phyloP scores from a whole-genome alignment of 1,140 invertebrate species.

The Nautilus pompilius region DNA sequence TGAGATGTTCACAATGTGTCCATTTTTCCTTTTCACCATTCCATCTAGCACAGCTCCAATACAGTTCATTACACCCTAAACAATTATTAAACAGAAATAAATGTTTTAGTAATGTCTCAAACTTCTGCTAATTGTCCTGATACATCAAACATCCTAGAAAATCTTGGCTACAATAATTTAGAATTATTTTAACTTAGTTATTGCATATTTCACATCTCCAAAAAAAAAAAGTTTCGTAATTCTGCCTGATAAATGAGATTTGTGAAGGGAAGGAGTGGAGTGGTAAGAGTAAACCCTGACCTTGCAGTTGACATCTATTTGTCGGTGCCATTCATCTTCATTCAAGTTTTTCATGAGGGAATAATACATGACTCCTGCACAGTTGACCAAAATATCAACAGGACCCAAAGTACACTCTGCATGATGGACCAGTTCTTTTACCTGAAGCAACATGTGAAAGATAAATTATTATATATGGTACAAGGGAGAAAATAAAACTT shows the following conservation, averaged over 20 bases:
- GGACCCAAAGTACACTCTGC: conserved; percentile 50
- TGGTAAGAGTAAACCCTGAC: too few species aligned
- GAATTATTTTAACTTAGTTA: too few species aligned
- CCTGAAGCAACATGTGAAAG: conserved; percentile 23
- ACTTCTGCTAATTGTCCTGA: neutral
- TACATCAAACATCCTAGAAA: too few species aligned
- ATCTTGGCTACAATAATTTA: too few species aligned
- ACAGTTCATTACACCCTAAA: conserved; percentile 55
- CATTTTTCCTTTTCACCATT: conserved; percentile 51
- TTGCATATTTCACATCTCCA: neutral
- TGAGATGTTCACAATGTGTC: conserved; percentile 58
- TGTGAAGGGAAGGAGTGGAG: neutral
- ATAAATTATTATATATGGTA: neutral
- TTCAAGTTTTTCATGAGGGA: conserved; percentile 53
- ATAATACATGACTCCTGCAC: conserved; percentile 58
- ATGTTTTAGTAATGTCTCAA: neutral
- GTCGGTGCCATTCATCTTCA: conserved; percentile 53
- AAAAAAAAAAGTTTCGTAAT: neutral
- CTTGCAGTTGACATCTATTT: conserved; percentile 56
- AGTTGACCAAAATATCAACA: conserved; percentile 57
- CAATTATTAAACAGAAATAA: conserved; percentile 6
- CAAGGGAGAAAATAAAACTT: conserved; percentile 1
- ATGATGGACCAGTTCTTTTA: conserved; percentile 40
- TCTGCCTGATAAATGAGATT: neutral
- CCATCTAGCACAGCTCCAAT: conserved; percentile 54